Evolutionary conservation across 2,113 vertebrate genomes (phyloP).

Genomic region (Microtus montanus): DNA sequence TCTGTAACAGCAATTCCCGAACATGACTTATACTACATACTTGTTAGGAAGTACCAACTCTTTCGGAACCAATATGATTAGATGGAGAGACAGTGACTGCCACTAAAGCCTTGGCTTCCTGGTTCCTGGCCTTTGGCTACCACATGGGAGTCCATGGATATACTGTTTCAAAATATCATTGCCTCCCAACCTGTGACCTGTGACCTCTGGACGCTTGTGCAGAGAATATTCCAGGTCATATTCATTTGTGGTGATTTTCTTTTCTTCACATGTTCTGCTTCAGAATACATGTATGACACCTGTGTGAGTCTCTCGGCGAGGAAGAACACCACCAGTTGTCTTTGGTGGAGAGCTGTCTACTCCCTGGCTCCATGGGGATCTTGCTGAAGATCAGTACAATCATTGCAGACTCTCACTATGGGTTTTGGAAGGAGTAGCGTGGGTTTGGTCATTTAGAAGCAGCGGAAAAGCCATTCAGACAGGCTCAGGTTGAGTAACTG

Average conservation of each 20-base stretch:
- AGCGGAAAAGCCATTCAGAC: not conserved
- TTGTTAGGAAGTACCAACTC: not conserved
- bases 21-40: not conserved
- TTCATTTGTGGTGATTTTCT: not conserved
- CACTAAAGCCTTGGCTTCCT: not conserved
- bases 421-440: not conserved
- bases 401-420: not conserved
- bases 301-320: not conserved
- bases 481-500: not conserved
- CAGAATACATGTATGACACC: not conserved
- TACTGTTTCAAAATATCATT: not conserved
- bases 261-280: not conserved
- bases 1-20: not conserved
- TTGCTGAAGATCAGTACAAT: not conserved
- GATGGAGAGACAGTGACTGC: not conserved
- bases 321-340: not conserved
- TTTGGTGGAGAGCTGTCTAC: not conserved
- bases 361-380: rapidly evolving
- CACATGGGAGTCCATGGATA: not conserved
- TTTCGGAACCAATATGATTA: not conserved
- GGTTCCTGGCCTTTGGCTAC: not conserved
- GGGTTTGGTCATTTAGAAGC: not conserved
- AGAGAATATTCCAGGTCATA: not conserved
- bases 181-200: not conserved
- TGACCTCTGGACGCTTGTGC: not conserved